These are phyloP conservation scores for Dipus sagitta DNA, from an alignment of 2,797 vertebrate genomes.

Conservation along the genomic window DNA sequence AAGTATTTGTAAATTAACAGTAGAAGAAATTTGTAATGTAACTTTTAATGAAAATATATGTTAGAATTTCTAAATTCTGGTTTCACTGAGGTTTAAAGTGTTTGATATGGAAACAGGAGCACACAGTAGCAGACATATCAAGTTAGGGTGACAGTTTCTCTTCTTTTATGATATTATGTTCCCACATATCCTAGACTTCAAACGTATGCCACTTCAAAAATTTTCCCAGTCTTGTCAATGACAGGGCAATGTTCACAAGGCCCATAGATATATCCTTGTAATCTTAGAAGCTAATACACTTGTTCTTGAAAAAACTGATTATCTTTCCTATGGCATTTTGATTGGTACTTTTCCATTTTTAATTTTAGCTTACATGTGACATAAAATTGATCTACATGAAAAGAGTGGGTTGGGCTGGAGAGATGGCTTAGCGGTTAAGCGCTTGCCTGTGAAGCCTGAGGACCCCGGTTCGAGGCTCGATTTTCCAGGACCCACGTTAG, in stretches of 20 bases:
- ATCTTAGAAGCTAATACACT: conserved; percentile 52
- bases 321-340: conserved; percentile 37
- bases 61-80: conserved; percentile 51
- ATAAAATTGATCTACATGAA: conserved; percentile 52
- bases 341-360: conserved; percentile 61
- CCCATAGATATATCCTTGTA: conserved; percentile 26
- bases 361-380: conserved; percentile 50
- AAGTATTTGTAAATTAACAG: conserved; percentile 43
- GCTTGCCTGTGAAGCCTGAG: no score
- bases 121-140: background rate
- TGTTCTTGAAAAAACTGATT: conserved; percentile 56
- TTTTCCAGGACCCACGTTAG: no score
- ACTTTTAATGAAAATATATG: conserved; percentile 1
- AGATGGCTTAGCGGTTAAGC: no score
- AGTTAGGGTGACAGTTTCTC: background rate
- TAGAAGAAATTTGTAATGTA: conserved; percentile 12
- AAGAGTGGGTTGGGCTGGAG: no score
- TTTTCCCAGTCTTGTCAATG: background rate
- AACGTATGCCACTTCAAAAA: conserved; percentile 49
- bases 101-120: background rate
- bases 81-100: background rate
- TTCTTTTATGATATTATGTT: conserved; percentile 3
- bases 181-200: background rate
- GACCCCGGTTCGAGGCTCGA: no score
- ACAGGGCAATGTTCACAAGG: background rate